Evolutionary conservation across 2,888 invertebrate genomes (phyloP).

Genomic region (Lasioglossum morio): DNA sequence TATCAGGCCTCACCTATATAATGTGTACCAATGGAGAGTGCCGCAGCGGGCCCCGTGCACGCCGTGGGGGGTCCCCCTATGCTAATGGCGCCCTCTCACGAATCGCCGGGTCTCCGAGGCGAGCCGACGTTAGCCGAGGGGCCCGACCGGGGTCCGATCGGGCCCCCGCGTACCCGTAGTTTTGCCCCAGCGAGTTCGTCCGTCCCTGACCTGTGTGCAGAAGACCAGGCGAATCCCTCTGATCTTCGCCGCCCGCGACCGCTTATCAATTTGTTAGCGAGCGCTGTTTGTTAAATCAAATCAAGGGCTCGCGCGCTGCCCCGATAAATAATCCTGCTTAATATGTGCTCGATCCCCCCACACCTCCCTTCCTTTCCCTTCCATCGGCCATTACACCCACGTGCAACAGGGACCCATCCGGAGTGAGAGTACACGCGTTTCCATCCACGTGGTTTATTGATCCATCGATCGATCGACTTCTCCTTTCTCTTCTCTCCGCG

Average conservation of each 20-base stretch:
- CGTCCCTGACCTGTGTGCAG: conserved; percentile 79
- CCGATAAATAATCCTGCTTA: conserved; percentile 83
- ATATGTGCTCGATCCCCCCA: conserved; percentile 77
- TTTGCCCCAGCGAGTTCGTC: conserved; percentile 57
- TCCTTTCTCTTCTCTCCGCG: neutral
- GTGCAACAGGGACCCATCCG: conserved; percentile 7
- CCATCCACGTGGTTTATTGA: conserved; percentile 74
- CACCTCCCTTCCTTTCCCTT: conserved; percentile 5
- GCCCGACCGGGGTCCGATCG: neutral
- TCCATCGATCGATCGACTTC: conserved; percentile 75
- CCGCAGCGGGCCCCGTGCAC: conserved; percentile 75
- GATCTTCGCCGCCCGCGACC: conserved; percentile 82
- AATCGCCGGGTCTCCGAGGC: conserved; percentile 56
- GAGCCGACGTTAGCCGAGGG: neutral
- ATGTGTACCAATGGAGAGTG: conserved; percentile 77
- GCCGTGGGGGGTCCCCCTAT: conserved; percentile 83
- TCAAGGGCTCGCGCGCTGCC: conserved; percentile 74
- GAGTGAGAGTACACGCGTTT: conserved; percentile 77
- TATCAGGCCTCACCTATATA: conserved; percentile 82
- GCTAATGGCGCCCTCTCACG: conserved; percentile 84
- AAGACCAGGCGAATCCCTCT: conserved; percentile 62
- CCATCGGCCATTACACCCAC: conserved; percentile 58
- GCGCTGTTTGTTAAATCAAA: conserved; percentile 83
- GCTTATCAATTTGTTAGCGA: conserved; percentile 84
- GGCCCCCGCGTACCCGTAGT: neutral